Evolutionary conservation across 2,797 vertebrate species (phyloP), one percentile per base, ranked within the genome.

Genomic region (Sebastes hubbsi): DNA sequence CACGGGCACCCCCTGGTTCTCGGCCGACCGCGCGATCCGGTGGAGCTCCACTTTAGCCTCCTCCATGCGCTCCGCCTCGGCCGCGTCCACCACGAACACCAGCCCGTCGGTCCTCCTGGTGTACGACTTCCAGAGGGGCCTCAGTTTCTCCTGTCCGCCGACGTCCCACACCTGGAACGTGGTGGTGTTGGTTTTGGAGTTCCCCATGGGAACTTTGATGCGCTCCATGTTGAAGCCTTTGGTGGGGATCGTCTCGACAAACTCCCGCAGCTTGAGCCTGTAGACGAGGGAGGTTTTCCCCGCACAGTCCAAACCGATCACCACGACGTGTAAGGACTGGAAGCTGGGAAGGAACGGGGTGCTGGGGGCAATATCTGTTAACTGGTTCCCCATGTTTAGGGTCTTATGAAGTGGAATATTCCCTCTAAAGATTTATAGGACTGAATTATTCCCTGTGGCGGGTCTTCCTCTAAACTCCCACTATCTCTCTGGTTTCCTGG

Each of bases 151-250:
- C 81, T 96, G 96, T 0, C 96, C 96, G 0, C 96, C 96, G 0
- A 97, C 96, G 0, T 97, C 96, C 96, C 96, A 97, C 77, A 96
- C 96, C 81, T 96, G 96, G 85, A 97, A 95, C 22, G 89, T 88
- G 49, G 94, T 93, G 80, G 30, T 18, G 84, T 34, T 78, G 65
- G 88, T 70, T 24, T 94, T 95, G 8, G 95, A 91, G 20, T 78
- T 87, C 5, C 93, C 95, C 80, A 95, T 72, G 1, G 90, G 84
- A 29, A 97, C 94, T 58, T 95, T 95, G 73, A 97, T 94, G 76
- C 93, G 91, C 88, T 97, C 96, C 66, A 92, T 96, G 87, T 97
- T 97, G 87, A 97, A 97, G 69, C 96, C 96, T 76, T 96, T 97
- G 66, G 96, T 97, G 62, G 96, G 96, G 64, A 94, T 90, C 0